Conservation (phyloP, 2,888 invertebrate species). For the Sturmia bella region DNA sequence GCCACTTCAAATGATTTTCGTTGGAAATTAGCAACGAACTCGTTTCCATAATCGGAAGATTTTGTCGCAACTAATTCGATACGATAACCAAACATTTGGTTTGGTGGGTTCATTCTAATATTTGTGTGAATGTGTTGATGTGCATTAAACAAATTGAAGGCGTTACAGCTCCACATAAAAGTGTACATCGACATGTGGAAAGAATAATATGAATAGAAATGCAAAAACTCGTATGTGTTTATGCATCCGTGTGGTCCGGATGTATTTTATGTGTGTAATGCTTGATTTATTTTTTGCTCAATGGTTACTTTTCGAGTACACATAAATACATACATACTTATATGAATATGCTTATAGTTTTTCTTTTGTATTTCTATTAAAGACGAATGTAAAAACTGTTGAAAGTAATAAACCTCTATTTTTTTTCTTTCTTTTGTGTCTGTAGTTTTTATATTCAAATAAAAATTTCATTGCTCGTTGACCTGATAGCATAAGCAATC, state of each 20-base stretch:
- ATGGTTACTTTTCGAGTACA: constrained; percentile 9
- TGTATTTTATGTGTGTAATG: constrained; percentile 34
- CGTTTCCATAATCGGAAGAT: not conserved
- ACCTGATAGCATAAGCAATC: constrained; percentile 26
- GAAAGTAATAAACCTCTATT: constrained; percentile 39
- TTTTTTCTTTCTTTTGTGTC: constrained; percentile 34
- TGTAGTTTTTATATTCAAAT: constrained; percentile 59
- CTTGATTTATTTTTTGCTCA: constrained; percentile 57
- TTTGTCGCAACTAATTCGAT: not conserved
- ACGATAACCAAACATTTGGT: no score
- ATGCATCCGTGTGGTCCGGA: no score
- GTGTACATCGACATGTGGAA: not conserved
- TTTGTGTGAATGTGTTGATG: not conserved
- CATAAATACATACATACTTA: not conserved
- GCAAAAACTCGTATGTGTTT: not conserved
- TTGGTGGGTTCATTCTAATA: no score
- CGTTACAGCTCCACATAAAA: constrained; percentile 23
- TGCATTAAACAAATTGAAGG: constrained; percentile 28
- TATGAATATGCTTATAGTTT: not conserved
- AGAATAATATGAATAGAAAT: not conserved
- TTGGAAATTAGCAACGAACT: no score
- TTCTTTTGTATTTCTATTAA: not conserved
- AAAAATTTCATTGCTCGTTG: constrained; percentile 49
- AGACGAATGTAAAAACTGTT: not conserved
- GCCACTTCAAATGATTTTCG: no score